phyloP scores from a whole-genome alignment of 2,797 vertebrate species.

The Oceanodroma leucorhoa region DNA sequence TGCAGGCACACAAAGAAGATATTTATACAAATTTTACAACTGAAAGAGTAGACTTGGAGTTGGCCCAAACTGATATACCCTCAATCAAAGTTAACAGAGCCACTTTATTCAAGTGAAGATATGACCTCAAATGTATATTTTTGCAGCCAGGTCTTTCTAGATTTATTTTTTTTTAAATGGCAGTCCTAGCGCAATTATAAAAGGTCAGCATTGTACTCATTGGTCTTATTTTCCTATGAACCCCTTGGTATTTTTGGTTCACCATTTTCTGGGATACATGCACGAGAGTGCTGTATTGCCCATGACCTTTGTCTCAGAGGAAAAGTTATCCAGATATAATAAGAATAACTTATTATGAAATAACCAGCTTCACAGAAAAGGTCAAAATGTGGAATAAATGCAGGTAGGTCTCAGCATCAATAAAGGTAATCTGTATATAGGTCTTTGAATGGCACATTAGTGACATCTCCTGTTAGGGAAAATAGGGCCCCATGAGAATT shows the following conservation, averaged over 20 bases:
- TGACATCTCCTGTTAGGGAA: background rate
- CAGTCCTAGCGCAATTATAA: background rate
- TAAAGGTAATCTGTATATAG: background rate
- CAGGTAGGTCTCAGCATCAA: background rate
- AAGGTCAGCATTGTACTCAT: background rate
- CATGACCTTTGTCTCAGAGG: background rate
- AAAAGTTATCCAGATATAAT: background rate
- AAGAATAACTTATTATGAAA: conserved; percentile 35
- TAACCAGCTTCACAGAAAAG: conserved; percentile 17
- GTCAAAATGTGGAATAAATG: conserved; percentile 12
- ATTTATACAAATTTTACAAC: background rate
- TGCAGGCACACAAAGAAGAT: background rate
- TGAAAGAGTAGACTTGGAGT: background rate
- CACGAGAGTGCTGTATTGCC: background rate
- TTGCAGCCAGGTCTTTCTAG: background rate
- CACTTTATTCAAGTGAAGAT: background rate
- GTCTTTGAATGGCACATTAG: background rate
- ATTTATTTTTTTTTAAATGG: background rate
- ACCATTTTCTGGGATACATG: background rate
- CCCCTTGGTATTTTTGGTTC: background rate
- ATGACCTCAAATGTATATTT: background rate
- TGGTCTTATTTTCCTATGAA: background rate
- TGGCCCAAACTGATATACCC: background rate
- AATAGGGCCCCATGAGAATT: background rate
- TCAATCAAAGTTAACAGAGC: background rate